A percentile compares a stretch with the other conserved stretches of the same genome.
These are phyloP conservation scores for Erebia ligea DNA, from an alignment of 2,888 invertebrate species.

Conservation along the genomic window DNA sequence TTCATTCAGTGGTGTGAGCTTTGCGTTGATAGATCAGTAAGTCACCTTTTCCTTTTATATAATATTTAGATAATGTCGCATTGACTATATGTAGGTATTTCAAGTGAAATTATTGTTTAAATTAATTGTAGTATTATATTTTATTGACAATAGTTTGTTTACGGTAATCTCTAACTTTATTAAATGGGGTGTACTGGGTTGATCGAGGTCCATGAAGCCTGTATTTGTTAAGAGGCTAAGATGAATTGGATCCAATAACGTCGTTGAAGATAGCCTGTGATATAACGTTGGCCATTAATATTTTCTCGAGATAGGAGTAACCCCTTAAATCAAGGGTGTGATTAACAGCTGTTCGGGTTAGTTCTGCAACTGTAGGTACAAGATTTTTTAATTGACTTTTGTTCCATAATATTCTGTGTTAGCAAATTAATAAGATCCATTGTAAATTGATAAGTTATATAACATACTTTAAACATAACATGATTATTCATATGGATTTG, in stretches of 20 bases:
- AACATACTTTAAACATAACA: too few species aligned
- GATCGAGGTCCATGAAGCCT: conserved; percentile 4
- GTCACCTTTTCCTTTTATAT: too few species aligned
- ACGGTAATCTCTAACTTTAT: not conserved
- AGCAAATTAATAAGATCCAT: not conserved
- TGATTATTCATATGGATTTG: too few species aligned
- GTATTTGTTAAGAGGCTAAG: conserved; percentile 14
- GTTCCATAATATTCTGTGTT: too few species aligned
- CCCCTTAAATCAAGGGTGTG: conserved; percentile 19
- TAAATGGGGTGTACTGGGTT: not conserved
- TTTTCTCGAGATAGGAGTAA: conserved; percentile 21
- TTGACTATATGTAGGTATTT: not conserved
- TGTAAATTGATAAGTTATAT: too few species aligned
- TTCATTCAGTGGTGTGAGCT: too few species aligned
- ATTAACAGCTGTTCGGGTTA: conserved; percentile 11
- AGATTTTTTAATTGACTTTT: not conserved
- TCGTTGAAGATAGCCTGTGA: conserved; percentile 17
- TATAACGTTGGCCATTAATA: conserved; percentile 19
- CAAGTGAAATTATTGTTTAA: not conserved
- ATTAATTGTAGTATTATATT: not conserved
- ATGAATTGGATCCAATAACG: conserved; percentile 15
- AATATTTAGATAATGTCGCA: not conserved
- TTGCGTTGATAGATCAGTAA: too few species aligned
- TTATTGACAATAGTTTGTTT: not conserved
- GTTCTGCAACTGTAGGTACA: not conserved